A percentile compares a stretch with the other conserved stretches of the same genome.
These are phyloP conservation scores for Caenorhabditis sp. DNA, from an alignment of 2,888 invertebrate genomes.

Conservation along the genomic window DNA sequence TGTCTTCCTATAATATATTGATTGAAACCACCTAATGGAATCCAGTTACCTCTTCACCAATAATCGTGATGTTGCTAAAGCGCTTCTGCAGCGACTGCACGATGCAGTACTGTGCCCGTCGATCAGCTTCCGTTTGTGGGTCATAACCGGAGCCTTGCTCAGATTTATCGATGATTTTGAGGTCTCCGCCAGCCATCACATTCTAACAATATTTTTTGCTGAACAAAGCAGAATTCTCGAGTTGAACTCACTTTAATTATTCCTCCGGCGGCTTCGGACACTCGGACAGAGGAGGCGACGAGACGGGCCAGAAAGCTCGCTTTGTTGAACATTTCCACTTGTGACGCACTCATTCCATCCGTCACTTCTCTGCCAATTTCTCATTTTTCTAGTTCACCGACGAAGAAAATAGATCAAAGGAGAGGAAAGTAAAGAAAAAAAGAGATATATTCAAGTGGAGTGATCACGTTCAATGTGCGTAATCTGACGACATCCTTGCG, in stretches of 20 bases:
- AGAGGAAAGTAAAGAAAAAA: not conserved
- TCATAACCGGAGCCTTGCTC: conserved; percentile 85
- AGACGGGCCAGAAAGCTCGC: conserved; percentile 79
- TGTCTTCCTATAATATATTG: conserved; percentile 79
- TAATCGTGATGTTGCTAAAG: conserved; percentile 89
- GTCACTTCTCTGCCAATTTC: not conserved
- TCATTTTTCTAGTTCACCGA: conserved; percentile 5
- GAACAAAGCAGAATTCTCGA: too few relatives aligned
- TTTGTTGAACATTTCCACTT: conserved; percentile 53
- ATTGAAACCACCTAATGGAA: not conserved
- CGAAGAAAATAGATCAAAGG: not conserved
- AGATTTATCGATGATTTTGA: conserved; percentile 82
- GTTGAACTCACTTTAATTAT: conserved; percentile 79
- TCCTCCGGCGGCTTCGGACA: conserved; percentile 80
- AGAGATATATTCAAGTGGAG: not conserved
- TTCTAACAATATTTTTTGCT: conserved; percentile 58
- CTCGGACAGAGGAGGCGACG: conserved; percentile 80
- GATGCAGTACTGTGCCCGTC: conserved; percentile 94
- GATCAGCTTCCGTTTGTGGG: conserved; percentile 92
- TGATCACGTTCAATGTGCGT: conserved; percentile 8
- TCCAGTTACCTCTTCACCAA: conserved; percentile 87
- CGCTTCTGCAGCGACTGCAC: conserved; percentile 88
- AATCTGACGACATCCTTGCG: conserved; percentile 31
- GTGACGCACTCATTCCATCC: conserved; percentile 43
- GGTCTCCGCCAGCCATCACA: conserved; percentile 70